Conservation (phyloP, 2,113 vertebrate species). For the Brienomyrus longianalis region DNA sequence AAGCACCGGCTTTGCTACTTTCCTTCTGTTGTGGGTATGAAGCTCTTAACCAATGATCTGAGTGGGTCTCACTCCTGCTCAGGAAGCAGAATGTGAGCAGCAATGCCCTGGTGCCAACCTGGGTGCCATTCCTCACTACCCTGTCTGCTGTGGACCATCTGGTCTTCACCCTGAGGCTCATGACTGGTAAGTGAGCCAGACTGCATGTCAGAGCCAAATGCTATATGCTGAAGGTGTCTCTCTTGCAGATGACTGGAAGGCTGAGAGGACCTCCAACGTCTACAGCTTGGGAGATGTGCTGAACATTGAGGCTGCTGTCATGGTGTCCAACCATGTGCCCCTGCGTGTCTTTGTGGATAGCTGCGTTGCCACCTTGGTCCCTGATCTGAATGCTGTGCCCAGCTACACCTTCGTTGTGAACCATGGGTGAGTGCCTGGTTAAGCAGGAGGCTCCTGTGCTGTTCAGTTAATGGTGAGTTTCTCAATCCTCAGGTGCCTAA, state of each 20-base stretch:
- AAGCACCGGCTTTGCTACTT: background rate
- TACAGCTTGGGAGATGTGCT: constrained; percentile 53
- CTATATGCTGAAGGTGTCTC: background rate
- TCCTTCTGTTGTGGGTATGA: background rate
- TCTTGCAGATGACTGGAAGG: constrained; percentile 48
- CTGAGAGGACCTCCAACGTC: constrained; percentile 38
- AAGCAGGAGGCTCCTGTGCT: background rate
- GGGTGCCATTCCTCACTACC: constrained; percentile 29
- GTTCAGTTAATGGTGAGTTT: background rate
- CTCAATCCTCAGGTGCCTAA: constrained; percentile 45
- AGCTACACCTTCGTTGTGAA: constrained; percentile 54
- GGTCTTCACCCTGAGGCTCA: constrained; percentile 42
- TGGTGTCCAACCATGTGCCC: constrained; percentile 43
- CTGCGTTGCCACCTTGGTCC: constrained; percentile 48
- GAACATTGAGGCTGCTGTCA: constrained; percentile 47
- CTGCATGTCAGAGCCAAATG: background rate
- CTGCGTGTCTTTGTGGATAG: constrained; percentile 53
- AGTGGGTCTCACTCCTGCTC: background rate
- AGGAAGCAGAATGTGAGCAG: constrained; percentile 58
- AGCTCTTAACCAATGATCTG: background rate
- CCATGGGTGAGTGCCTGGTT: constrained; percentile 42
- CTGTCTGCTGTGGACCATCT: constrained; percentile 35
- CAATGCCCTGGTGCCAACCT: constrained; percentile 37
- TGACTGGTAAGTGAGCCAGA: constrained; percentile 43
- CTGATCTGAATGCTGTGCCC: constrained; percentile 37